phyloP scores from a whole-genome alignment of 2,113 vertebrate species.

The Lates calcarifer region DNA sequence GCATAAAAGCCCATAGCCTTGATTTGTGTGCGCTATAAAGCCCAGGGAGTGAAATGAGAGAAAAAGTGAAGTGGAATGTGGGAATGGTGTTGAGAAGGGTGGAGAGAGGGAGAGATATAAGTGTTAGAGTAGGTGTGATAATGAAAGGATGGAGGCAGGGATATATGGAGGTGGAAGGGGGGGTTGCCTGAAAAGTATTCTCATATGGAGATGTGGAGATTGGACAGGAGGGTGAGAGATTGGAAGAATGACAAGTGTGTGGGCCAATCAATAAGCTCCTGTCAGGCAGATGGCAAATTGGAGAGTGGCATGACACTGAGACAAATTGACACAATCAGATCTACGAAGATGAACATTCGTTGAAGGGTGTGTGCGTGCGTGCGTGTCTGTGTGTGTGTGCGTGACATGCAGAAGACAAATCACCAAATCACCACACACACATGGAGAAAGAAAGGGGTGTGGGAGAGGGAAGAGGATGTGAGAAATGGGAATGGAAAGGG shows the following conservation, averaged over 20 bases:
- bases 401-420: conserved; percentile 53
- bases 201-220: conserved; percentile 72
- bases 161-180: conserved; percentile 48
- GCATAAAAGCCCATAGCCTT: conserved; percentile 72
- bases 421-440: conserved; percentile 55
- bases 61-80: conserved; percentile 63
- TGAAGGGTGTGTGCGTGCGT: conserved; percentile 26
- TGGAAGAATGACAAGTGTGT: conserved; percentile 75
- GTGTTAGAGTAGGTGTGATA: conserved; percentile 69
- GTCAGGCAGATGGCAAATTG: conserved; percentile 83
- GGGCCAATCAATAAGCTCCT: conserved; percentile 80
- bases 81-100: conserved; percentile 55
- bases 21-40: conserved; percentile 78
- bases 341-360: conserved; percentile 69
- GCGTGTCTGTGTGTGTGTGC: conserved; percentile 2
- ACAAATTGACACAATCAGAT: conserved; percentile 85
- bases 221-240: conserved; percentile 69
- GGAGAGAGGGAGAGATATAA: conserved; percentile 51
- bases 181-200: conserved; percentile 56
- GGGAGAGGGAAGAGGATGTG: conserved; percentile 21
- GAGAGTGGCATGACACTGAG: conserved; percentile 79
- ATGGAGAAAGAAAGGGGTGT: conserved; percentile 26
- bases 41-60: conserved; percentile 41
- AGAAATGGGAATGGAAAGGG: conserved; percentile 33
- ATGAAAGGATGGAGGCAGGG: conserved; percentile 63